Base-by-base conservation (phyloP, 2,113 vertebrate species). In the Labeo catla region DNA sequence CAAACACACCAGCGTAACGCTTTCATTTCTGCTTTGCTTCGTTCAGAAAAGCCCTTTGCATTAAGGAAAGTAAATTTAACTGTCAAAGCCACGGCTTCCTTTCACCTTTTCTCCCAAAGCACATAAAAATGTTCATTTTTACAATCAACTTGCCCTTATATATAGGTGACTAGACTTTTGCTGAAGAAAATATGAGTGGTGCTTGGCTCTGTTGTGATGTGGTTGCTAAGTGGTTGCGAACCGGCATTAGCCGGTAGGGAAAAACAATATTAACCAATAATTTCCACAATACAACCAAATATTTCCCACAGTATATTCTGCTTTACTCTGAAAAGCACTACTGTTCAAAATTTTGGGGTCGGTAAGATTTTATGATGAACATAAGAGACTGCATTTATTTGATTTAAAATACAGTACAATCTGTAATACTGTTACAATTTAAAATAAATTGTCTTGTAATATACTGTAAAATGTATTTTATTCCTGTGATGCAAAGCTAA, bases 11-110 rank as follows among this genome's bases (percentile, higher is more conserved):
- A n/a, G 13, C 76, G 73, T 23, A 89, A 16, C 43, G 49, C 76
- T 68, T 23, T 84, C 1, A 1, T 82, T 50, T 43, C 76, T 28
- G 43, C 66, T 47, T 50, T 72, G 72, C 49, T 79, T 19, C 63
- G 15, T 52, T 81, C 74, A 84, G 39, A 61, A 47, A 81, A 81
- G 76, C 45, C 49, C 79, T 19, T 57, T 50, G 54, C 34, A 9
- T 88, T 86, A 84, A 39, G 84, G 34, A 88, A 9, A 6, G 15
- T 84, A 89, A 86, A 87, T 86, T 72, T 61, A 68, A 65, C 80
- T 77, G 74, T 49, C n/a, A 84, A 70, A 77, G 13, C 47, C 28
- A 50, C 8, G 13, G 23, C 73, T 76, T 76, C 45, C 45, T 23
- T 23, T 74, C 13, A 23, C 43, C 72, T 49, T 23, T n/a, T 74